Conservation (phyloP, 2,888 invertebrate genomes). For the Oscheius sp. region DNA sequence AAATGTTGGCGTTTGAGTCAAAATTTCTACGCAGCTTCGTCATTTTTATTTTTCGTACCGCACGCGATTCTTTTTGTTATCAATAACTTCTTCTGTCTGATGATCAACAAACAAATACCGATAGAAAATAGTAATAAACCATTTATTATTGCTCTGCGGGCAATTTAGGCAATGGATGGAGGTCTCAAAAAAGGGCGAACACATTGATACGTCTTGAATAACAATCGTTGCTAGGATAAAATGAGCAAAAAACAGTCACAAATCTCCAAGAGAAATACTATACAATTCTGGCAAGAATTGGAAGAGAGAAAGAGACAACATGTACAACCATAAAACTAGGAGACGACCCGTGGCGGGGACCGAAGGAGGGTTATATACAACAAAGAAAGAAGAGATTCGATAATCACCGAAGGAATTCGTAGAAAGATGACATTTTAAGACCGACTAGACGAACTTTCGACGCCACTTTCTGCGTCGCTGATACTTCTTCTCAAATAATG, state of each 20-base stretch:
- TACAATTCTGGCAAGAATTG: constrained; percentile 26
- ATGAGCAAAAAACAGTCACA: constrained; percentile 9
- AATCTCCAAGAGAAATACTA: constrained; percentile 27
- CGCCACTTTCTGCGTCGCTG: constrained; percentile 36
- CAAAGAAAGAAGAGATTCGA: constrained; percentile 4
- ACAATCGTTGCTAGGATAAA: constrained; percentile 13
- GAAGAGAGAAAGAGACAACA: constrained; percentile 7
- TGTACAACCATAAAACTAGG: constrained; percentile 20
- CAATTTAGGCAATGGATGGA: constrained; percentile 23
- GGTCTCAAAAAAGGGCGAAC: neutral
- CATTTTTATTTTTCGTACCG: neutral
- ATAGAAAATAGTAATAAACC: neutral
- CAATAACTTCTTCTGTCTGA: too few relatives aligned
- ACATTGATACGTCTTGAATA: constrained; percentile 16
- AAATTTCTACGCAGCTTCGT: neutral
- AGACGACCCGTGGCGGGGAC: constrained; percentile 20
- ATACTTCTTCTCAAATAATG: constrained; percentile 49
- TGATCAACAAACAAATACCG: neutral
- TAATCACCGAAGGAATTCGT: neutral
- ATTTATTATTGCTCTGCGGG: constrained; percentile 30
- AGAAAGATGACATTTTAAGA: constrained; percentile 2
- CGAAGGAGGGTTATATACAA: neutral
- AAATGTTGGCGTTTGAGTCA: neutral
- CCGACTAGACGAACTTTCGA: constrained; percentile 27
- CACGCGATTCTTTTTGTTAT: neutral